Percentiles rank a stretch among this genome's conserved stretches.
phyloP scores from a whole-genome alignment of 2,888 invertebrate genomes.

The Theristus sp. region DNA sequence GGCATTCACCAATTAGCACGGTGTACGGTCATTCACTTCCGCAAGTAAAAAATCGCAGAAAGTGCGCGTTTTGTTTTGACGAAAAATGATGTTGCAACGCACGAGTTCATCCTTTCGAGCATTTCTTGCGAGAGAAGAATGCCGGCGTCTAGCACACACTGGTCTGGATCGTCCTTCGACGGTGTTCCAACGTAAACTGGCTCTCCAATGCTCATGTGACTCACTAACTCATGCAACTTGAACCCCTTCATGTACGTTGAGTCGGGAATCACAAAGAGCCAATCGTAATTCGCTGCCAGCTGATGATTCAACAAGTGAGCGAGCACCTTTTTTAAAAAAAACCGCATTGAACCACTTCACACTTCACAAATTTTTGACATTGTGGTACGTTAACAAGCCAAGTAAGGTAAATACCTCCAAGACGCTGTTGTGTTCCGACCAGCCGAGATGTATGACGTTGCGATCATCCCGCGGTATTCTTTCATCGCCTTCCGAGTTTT shows the following conservation, averaged over 20 bases:
- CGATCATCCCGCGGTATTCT: background rate
- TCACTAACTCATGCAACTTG: constrained; percentile 45
- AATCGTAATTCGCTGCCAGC: constrained; percentile 52
- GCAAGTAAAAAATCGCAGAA: too few species aligned
- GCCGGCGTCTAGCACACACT: constrained; percentile 51
- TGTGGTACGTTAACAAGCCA: too few species aligned
- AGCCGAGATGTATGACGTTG: background rate
- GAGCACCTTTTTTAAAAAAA: background rate
- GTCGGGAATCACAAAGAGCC: constrained; percentile 71
- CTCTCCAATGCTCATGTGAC: constrained; percentile 59
- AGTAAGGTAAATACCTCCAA: too few species aligned
- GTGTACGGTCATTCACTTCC: too few species aligned
- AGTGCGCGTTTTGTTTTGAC: too few species aligned
- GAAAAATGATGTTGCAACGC: too few species aligned
- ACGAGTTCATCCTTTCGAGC: background rate
- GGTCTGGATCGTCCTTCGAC: constrained; percentile 13
- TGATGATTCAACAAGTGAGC: background rate
- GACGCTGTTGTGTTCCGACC: too few species aligned
- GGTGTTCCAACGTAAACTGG: constrained; percentile 60
- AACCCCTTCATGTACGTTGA: constrained; percentile 63
- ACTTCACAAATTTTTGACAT: too few species aligned
- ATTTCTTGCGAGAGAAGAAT: constrained; percentile 56
- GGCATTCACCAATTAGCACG: too few species aligned
- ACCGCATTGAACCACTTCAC: too few species aligned
- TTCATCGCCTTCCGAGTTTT: background rate